phyloP scores from a whole-genome alignment of 2,888 invertebrate species.

The Drosophila hamatofila region DNA sequence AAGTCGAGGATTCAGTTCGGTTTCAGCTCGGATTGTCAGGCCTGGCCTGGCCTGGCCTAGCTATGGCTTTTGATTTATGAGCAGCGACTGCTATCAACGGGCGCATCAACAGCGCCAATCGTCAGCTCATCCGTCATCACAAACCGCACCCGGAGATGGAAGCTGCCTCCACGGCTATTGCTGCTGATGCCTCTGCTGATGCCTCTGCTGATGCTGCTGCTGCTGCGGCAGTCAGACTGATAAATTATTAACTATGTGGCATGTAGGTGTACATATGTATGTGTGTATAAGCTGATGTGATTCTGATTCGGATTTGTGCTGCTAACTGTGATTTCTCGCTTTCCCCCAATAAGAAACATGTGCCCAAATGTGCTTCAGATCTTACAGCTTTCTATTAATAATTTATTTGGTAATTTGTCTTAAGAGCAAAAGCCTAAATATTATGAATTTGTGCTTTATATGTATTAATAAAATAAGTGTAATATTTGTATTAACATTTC shows the following conservation, averaged over 20 bases:
- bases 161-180: conserved; percentile 11
- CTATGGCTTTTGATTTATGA: conserved; percentile 68
- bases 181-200: too few relatives aligned
- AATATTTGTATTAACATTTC: too few relatives aligned
- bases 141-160: conserved; percentile 44
- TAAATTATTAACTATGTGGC: conserved; percentile 65
- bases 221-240: conserved; percentile 39
- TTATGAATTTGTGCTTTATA: background rate
- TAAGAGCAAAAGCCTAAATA: conserved; percentile 1
- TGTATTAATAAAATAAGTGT: background rate
- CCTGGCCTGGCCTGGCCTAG: background rate
- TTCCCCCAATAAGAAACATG: conserved; percentile 22
- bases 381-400: background rate
- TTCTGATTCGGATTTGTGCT: conserved; percentile 57
- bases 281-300: conserved; percentile 64
- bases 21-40: conserved; percentile 1
- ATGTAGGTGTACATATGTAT: conserved; percentile 22
- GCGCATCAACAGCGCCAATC: conserved; percentile 69
- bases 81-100: conserved; percentile 66
- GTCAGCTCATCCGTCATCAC: conserved; percentile 72
- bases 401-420: conserved; percentile 2
- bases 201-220: too few relatives aligned
- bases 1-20: conserved; percentile 12
- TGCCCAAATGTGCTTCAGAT: conserved; percentile 28
- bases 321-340: conserved; percentile 36